Conservation (phyloP, 2,888 invertebrate genomes). For the Synergus itoensis region DNA sequence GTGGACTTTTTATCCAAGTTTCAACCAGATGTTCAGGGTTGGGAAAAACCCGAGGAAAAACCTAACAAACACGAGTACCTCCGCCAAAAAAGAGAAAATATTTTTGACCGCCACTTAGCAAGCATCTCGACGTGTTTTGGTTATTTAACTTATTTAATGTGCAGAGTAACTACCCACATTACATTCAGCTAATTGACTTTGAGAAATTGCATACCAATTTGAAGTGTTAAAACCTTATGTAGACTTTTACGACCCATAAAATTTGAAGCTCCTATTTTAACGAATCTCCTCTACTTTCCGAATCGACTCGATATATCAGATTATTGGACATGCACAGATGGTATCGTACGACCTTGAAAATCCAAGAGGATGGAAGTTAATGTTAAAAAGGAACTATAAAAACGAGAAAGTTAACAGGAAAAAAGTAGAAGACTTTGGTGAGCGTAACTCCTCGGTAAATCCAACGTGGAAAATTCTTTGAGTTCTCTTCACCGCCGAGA, state of each 20-base stretch:
- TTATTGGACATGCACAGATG: neutral
- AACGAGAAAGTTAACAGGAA: constrained; percentile 24
- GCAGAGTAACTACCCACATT: neutral
- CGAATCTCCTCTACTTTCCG: neutral
- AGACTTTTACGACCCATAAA: constrained; percentile 26
- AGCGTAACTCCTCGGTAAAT: constrained; percentile 8
- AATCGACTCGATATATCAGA: constrained; percentile 12
- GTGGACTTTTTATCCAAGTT: too few species aligned
- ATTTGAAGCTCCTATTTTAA: constrained; percentile 14
- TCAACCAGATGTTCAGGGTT: too few species aligned
- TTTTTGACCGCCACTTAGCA: too few species aligned
- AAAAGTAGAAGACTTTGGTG: neutral
- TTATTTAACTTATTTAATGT: too few species aligned
- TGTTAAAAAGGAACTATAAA: constrained; percentile 34
- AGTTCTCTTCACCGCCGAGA: constrained; percentile 52
- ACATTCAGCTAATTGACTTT: neutral
- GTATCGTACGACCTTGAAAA: constrained; percentile 24
- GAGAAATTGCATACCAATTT: neutral
- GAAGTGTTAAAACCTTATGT: neutral
- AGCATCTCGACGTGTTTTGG: too few species aligned
- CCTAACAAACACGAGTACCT: too few species aligned
- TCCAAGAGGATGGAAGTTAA: constrained; percentile 25
- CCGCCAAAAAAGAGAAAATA: too few species aligned
- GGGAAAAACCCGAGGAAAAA: too few species aligned
- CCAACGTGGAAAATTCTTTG: constrained; percentile 42